Conservation (phyloP, 2,888 invertebrate species). For the Minunthozetes semirufus region DNA sequence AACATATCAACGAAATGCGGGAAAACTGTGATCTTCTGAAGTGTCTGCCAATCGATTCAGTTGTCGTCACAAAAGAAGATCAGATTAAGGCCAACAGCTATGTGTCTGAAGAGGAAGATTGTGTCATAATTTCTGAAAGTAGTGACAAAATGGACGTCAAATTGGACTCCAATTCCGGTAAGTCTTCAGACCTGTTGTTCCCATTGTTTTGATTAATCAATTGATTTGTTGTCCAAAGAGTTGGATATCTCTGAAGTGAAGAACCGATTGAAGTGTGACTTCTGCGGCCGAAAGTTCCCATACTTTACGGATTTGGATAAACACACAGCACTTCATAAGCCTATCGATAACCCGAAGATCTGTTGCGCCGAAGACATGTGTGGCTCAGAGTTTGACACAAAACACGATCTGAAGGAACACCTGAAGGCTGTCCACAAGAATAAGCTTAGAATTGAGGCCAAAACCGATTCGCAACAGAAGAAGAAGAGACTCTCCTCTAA, state of each 20-base stretch:
- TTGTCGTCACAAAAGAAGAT: not conserved
- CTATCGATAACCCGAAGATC: not conserved
- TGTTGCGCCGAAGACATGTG: constrained; percentile 9
- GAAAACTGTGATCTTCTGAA: not conserved
- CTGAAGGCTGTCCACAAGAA: not conserved
- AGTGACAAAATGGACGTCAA: not conserved
- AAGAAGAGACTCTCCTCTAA: not conserved
- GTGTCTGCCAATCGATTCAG: not conserved
- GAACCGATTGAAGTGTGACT: not conserved
- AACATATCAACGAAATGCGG: not conserved
- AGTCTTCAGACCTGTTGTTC: too few relatives aligned
- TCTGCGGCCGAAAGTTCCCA: not conserved
- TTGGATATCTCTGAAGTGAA: not conserved
- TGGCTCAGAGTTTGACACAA: not conserved
- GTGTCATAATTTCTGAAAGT: not conserved
- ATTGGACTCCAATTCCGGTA: too few relatives aligned
- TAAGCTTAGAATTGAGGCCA: too few relatives aligned
- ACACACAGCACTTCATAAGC: not conserved
- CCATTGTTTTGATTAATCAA: not conserved
- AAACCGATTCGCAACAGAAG: too few relatives aligned
- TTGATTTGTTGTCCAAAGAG: not conserved
- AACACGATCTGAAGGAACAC: constrained; percentile 4
- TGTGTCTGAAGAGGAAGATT: not conserved
- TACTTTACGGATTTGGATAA: too few relatives aligned
- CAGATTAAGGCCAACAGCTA: not conserved